phyloP scores from a whole-genome alignment of 92 coral and sea anemone species.

The Umimayanthus chanpuru region DNA sequence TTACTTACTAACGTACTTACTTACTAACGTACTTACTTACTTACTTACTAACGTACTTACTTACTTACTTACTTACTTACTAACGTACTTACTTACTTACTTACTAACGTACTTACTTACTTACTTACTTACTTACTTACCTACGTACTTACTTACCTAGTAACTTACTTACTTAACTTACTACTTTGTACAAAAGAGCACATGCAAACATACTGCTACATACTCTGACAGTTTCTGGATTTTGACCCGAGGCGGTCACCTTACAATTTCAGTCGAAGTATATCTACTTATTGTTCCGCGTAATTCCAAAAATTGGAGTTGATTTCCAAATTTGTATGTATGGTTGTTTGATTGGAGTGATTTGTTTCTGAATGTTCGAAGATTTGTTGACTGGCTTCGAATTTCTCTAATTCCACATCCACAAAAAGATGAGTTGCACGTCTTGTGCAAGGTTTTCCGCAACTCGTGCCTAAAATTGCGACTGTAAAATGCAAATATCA shows the following conservation, averaged over 20 bases:
- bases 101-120: too few species aligned
- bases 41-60: too few species aligned
- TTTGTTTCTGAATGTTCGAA: not conserved
- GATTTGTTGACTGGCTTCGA: not conserved
- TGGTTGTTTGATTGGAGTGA: not conserved
- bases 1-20: too few species aligned
- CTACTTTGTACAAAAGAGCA: too few species aligned
- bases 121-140: too few species aligned
- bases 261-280: not conserved
- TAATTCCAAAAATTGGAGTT: not conserved
- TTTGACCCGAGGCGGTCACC: not conserved
- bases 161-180: too few species aligned
- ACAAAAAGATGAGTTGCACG: not conserved
- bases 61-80: too few species aligned
- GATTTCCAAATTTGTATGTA: conserved; percentile 7
- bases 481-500: conserved; percentile 53
- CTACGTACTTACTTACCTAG: too few species aligned
- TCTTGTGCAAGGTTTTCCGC: conserved; percentile 29
- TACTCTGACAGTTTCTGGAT: not conserved
- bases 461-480: conserved; percentile 48
- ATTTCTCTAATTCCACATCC: not conserved
- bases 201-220: not conserved
- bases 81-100: too few species aligned
- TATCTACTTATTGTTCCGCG: not conserved
- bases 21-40: too few species aligned